Base-by-base conservation (phyloP, 2,113 vertebrate genomes). In the Bos javanicus region DNA sequence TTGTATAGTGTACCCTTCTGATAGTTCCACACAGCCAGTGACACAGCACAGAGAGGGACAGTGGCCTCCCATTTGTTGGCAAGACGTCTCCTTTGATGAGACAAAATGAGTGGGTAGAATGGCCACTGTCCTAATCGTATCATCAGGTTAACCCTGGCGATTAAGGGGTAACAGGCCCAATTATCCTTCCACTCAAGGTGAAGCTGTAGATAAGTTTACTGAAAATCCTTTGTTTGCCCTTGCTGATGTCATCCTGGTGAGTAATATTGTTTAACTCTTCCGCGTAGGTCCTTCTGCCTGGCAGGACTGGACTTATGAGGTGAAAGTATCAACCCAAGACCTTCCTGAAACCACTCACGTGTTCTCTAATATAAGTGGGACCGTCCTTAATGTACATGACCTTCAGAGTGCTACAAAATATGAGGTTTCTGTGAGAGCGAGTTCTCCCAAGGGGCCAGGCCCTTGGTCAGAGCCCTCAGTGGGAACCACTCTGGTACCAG, bases 231-330 rank as follows among this genome's bases (percentile, higher is more conserved):
- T 90, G n/a, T 81, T 64, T 93, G 33, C 50, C 25, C 46, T 92
- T 87, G 16, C n/a, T 59, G 28, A 30, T 62, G 13, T 50, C 14
- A 39, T 52, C 33, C 13, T 95, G 36, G 64, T 11, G 48, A 95
- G 30, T 96, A 93, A 97, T 19, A 17, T 6, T 0, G 0, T 39
- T 85, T 97, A 26, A 98, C 62, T 97, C 25, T 83, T 87, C 64
- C 5, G 3, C 86, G 95, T 94, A 99, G 99, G 99, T 96, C 85
- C 98, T 30, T 98, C 98, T 23, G 98, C 99, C 43, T 99, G 99
- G 99, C 98, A 99, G 96, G 98, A 99, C 78, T 99, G 99, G 99
- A 99, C 98, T 19, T 99, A 99, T 0, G 97, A 98, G 36, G 98
- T 99, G 67, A 98, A 98, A 96, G 25, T 99, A 74, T 98, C 97